These are phyloP conservation scores for Epinephelus lanceolatus DNA, from an alignment of 2,113 vertebrate genomes.

Conservation along the genomic window DNA sequence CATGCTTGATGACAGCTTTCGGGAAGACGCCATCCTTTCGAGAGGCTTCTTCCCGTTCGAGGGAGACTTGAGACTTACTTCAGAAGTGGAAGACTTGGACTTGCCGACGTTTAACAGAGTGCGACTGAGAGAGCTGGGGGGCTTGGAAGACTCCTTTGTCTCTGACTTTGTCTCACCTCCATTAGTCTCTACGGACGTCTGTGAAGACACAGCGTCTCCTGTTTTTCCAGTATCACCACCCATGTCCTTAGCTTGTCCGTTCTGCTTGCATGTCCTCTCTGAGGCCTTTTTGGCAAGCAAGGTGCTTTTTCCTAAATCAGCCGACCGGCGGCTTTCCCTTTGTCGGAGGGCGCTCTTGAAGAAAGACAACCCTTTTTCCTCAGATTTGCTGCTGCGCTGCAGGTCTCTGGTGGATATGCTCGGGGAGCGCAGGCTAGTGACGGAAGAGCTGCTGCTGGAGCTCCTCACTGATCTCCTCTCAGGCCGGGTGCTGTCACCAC, in stretches of 20 bases:
- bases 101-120: conserved; percentile 90
- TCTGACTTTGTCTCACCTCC: conserved; percentile 74
- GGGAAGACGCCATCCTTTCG: conserved; percentile 87
- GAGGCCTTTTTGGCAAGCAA: conserved; percentile 89
- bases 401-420: conserved; percentile 82
- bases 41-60: conserved; percentile 87
- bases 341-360: conserved; percentile 95
- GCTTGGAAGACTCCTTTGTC: conserved; percentile 85
- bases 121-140: conserved; percentile 87
- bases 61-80: conserved; percentile 84
- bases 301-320: conserved; percentile 93
- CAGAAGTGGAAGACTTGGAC: conserved; percentile 92
- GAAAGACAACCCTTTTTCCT: conserved; percentile 97
- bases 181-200: conserved; percentile 66
- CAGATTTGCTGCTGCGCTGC: conserved; percentile 92
- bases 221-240: conserved; percentile 69
- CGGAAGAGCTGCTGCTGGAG: conserved; percentile 90
- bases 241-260: conserved; percentile 80
- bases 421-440: conserved; percentile 94
- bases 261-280: conserved; percentile 85
- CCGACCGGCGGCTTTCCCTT: conserved; percentile 93
- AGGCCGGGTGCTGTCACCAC: conserved; percentile 66
- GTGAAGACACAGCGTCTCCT: conserved; percentile 69
- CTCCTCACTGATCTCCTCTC: conserved; percentile 89
- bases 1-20: conserved; percentile 92